Conservation (phyloP, 2,888 invertebrate species). For the Notocelia uddmanniana region DNA sequence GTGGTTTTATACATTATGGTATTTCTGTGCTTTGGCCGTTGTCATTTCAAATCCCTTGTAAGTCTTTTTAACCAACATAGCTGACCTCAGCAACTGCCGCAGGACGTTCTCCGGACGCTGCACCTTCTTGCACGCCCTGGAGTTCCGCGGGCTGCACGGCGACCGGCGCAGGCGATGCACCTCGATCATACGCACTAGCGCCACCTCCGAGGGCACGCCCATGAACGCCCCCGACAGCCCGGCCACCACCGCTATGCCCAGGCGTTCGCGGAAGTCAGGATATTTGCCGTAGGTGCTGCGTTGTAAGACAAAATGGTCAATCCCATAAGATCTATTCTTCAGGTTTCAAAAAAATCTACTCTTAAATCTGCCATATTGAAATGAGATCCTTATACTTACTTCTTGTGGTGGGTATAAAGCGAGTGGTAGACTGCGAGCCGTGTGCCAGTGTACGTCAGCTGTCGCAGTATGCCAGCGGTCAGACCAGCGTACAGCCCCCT, state of each 20-base stretch:
- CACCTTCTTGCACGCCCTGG: constrained; percentile 85
- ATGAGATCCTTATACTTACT: constrained; percentile 66
- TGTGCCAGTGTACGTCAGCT: constrained; percentile 98
- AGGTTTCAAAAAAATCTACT: no score
- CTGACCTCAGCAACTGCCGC: not conserved
- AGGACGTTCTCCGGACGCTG: not conserved
- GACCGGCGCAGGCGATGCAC: constrained; percentile 89
- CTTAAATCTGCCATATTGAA: no score
- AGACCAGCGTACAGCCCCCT: constrained; percentile 94
- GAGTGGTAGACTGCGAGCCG: constrained; percentile 95
- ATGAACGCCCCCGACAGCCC: constrained; percentile 94
- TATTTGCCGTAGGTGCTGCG: constrained; percentile 83
- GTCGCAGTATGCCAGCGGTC: constrained; percentile 94
- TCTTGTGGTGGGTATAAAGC: constrained; percentile 90
- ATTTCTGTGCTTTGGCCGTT: not conserved
- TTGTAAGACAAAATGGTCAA: not conserved
- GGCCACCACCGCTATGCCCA: constrained; percentile 92
- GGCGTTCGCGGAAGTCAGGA: constrained; percentile 91
- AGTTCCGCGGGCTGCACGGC: constrained; percentile 94
- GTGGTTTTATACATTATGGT: no score
- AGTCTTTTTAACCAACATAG: not conserved
- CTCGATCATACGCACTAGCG: constrained; percentile 96
- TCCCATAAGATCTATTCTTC: not conserved
- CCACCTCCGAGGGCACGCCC: constrained; percentile 97
- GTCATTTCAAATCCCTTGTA: not conserved